Conservation (phyloP, 2,888 invertebrate genomes). For the Syritta pipiens region DNA sequence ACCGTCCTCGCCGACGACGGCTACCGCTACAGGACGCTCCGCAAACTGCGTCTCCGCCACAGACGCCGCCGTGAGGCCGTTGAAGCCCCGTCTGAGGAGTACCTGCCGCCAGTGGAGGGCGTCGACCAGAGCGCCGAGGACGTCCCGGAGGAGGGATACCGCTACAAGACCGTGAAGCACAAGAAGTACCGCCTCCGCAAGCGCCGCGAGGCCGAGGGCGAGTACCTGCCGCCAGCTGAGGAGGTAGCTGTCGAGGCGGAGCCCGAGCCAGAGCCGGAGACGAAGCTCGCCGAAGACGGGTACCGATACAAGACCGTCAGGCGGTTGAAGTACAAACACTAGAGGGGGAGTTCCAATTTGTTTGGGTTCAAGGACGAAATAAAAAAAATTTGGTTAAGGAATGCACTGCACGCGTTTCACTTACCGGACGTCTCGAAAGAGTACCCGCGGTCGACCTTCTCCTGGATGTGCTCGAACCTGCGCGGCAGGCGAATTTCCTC, state of each 20-base stretch:
- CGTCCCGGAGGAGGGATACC: conserved; percentile 42
- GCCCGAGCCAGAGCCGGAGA: conserved; percentile 29
- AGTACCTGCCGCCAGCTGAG: conserved; percentile 53
- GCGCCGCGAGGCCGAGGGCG: conserved; percentile 23
- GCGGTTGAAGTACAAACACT: conserved; percentile 32
- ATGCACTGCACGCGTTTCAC: too few relatives aligned
- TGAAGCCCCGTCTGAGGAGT: conserved; percentile 66
- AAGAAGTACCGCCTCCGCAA: conserved; percentile 31
- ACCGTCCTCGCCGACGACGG: conserved; percentile 71
- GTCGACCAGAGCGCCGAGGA: conserved; percentile 4
- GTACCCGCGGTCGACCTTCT: conserved; percentile 74
- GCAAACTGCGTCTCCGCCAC: conserved; percentile 62
- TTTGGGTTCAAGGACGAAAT: too few relatives aligned
- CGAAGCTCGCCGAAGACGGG: conserved; percentile 52
- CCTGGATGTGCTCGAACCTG: conserved; percentile 74
- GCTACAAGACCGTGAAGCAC: conserved; percentile 42
- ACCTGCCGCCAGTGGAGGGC: conserved; percentile 60
- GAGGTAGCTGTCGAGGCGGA: conserved; percentile 32
- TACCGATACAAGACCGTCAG: conserved; percentile 23
- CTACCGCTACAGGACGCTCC: conserved; percentile 70
- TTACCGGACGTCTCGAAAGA: conserved; percentile 72
- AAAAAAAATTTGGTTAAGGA: too few relatives aligned
- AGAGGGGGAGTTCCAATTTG: too few relatives aligned
- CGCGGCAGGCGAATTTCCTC: conserved; percentile 75
- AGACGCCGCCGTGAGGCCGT: conserved; percentile 68